These are phyloP conservation scores for Sarotherodon lohbergeri DNA, from an alignment of 2,113 vertebrate species.

Conservation along the genomic window DNA sequence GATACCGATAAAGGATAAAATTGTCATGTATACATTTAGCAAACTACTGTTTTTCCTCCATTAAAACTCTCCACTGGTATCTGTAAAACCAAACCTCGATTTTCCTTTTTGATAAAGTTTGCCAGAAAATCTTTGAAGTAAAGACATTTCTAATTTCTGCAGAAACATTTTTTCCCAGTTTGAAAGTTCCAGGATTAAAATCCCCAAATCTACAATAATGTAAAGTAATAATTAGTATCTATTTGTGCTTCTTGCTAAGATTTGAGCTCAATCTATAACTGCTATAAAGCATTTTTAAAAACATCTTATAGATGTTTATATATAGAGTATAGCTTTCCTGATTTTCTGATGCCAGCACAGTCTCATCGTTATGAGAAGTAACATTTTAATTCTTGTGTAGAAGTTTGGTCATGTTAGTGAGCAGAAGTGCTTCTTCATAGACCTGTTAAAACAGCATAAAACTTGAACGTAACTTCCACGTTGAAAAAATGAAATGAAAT, in stretches of 20 bases:
- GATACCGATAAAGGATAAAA: not conserved
- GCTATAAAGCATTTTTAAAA: not conserved
- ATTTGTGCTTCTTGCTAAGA: not conserved
- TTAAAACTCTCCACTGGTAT: not conserved
- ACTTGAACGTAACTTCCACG: rapidly evolving
- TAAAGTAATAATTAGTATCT: not conserved
- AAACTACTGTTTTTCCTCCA: not conserved
- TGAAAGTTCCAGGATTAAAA: not conserved
- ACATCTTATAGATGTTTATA: not conserved
- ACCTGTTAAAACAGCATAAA: not conserved
- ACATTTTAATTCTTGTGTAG: not conserved
- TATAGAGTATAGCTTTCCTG: not conserved
- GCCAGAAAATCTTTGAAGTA: not conserved
- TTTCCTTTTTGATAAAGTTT: not conserved
- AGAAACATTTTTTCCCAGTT: not conserved
- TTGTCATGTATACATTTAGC: not conserved
- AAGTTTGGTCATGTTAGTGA: not conserved
- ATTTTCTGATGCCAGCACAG: not conserved
- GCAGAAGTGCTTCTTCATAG: not conserved
- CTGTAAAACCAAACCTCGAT: not conserved
- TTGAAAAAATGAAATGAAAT: not conserved
- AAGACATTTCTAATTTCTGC: not conserved
- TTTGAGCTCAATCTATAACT: not conserved
- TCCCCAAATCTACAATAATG: not conserved
- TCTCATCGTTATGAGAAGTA: not conserved